Conservation (phyloP, 2,113 vertebrate genomes). For the Plectropomus leopardus region DNA sequence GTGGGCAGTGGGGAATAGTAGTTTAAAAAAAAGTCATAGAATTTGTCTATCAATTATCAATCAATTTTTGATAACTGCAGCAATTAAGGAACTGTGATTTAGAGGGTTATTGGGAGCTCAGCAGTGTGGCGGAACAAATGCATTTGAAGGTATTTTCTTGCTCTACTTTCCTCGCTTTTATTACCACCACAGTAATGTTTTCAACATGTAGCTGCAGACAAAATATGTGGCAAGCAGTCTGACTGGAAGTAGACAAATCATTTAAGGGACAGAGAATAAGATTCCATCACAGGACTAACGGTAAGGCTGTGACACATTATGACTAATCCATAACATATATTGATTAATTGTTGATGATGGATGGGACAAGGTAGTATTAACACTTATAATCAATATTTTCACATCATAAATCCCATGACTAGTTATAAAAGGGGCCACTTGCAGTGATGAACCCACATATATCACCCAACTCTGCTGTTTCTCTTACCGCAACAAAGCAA, state of each 20-base stretch:
- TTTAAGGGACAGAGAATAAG: background rate
- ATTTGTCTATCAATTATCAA: too few species aligned
- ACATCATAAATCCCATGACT: background rate
- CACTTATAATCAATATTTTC: background rate
- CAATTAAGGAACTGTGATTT: background rate
- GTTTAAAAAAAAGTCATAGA: too few species aligned
- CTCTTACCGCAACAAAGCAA: background rate
- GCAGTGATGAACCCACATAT: background rate
- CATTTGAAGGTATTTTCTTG: background rate
- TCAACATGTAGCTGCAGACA: conserved; percentile 1
- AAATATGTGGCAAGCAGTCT: conserved; percentile 23
- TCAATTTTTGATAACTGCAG: background rate
- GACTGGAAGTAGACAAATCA: background rate
- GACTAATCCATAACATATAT: background rate
- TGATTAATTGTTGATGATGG: background rate
- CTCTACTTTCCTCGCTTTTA: too few species aligned
- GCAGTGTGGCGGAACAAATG: background rate
- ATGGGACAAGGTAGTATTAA: background rate
- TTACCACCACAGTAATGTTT: conserved; percentile 7
- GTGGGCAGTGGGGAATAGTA: too few species aligned
- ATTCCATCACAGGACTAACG: background rate
- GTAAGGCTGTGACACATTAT: background rate
- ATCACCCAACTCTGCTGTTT: background rate
- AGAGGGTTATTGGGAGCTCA: background rate
- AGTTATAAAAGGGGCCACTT: background rate